Conservation (phyloP, 2,113 vertebrate genomes). For the Galbula dea region DNA sequence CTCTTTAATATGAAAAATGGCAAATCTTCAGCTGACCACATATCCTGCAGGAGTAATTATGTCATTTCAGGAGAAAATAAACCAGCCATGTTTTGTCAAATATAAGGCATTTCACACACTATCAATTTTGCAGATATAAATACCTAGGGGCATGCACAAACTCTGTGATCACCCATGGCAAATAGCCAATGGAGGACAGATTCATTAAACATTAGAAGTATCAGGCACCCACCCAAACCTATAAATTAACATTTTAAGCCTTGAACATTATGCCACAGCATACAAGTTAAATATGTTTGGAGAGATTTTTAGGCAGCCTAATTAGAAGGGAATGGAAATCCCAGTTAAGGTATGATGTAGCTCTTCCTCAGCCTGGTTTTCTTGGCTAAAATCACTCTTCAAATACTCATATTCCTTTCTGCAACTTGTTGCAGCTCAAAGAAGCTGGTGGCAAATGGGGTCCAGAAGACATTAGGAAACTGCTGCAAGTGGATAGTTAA, state of each 20-base stretch:
- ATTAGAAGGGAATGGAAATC: constrained; percentile 51
- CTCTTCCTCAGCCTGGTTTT: neutral
- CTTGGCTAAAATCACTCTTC: constrained; percentile 21
- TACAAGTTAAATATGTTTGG: constrained; percentile 28
- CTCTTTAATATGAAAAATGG: constrained; percentile 38
- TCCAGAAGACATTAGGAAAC: neutral
- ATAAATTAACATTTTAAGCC: constrained; percentile 53
- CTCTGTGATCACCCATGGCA: constrained; percentile 22
- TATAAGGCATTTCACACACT: constrained; percentile 53
- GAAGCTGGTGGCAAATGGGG: neutral
- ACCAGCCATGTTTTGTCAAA: constrained; percentile 55
- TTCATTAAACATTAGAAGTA: constrained; percentile 49
- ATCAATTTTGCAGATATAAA: constrained; percentile 62
- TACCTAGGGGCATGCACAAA: constrained; percentile 43
- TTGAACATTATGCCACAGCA: neutral
- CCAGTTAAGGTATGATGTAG: constrained; percentile 19
- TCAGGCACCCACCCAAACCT: constrained; percentile 35
- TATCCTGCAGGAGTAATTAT: constrained; percentile 58
- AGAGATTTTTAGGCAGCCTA: constrained; percentile 47
- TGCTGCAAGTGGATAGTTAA: neutral
- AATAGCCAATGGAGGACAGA: constrained; percentile 54
- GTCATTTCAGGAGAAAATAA: constrained; percentile 55
- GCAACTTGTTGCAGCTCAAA: constrained; percentile 27
- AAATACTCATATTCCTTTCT: constrained; percentile 34
- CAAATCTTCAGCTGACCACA: constrained; percentile 47